Evolutionary conservation across 2,113 vertebrate genomes (phyloP).

Genomic region (Spheniscus mendiculus): DNA sequence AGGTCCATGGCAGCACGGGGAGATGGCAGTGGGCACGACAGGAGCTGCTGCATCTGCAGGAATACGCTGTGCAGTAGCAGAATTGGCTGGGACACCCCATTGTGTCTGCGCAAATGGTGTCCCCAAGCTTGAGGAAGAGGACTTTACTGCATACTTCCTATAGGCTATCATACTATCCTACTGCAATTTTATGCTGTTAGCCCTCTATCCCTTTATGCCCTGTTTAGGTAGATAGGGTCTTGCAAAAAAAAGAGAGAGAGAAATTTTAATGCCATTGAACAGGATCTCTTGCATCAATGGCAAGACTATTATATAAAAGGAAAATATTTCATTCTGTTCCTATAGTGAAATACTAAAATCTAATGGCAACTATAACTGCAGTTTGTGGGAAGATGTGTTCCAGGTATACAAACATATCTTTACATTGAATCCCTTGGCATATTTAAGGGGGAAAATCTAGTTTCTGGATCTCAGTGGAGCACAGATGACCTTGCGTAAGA

Average conservation of each 20-base stretch:
- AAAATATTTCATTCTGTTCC: not conserved
- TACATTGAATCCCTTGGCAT: not conserved
- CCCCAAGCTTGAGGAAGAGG: not conserved
- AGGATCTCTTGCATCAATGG: not conserved
- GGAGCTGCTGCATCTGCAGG: not conserved
- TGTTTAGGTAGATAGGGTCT: not conserved
- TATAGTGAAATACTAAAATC: not conserved
- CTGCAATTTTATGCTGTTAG: not conserved
- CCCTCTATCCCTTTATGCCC: not conserved
- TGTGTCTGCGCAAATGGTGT: not conserved
- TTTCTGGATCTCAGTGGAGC: not conserved
- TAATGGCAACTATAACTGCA: not conserved
- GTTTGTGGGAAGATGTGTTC: not conserved
- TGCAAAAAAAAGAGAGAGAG: rapidly evolving
- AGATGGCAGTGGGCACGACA: no score
- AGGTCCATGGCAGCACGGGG: not conserved
- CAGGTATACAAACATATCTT: not conserved
- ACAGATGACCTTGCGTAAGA: not conserved
- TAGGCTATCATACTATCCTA: not conserved
- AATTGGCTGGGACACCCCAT: rapidly evolving
- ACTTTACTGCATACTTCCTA: not conserved
- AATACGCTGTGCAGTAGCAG: not conserved
- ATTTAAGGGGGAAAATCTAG: not conserved
- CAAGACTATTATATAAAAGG: not conserved
- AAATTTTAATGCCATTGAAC: not conserved